These are phyloP conservation scores for Leptodactylus fallax DNA, from an alignment of 2,797 vertebrate species.

Conservation along the genomic window DNA sequence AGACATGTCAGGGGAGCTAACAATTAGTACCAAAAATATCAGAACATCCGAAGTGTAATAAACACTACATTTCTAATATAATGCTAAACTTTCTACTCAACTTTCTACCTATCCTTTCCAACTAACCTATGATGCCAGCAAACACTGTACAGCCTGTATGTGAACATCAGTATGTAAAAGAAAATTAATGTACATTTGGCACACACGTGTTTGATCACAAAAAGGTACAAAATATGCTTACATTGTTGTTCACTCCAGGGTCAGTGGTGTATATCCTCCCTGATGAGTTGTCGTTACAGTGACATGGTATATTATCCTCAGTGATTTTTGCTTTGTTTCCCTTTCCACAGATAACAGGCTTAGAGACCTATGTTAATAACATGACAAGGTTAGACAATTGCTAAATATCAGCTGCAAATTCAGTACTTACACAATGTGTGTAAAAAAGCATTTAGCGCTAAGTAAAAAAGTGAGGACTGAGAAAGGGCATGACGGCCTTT, in stretches of 20 bases:
- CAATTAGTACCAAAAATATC: no score
- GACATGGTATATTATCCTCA: constrained; percentile 75
- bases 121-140: no score
- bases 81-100: no score
- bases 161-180: background rate
- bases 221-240: constrained; percentile 65
- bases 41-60: no score
- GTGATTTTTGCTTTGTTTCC: constrained; percentile 78
- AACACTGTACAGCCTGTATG: no score
- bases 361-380: constrained; percentile 82
- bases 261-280: constrained; percentile 79
- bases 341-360: constrained; percentile 86
- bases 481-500: background rate
- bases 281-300: constrained; percentile 73
- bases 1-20: no score
- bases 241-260: constrained; percentile 75
- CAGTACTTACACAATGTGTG: background rate
- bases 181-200: background rate
- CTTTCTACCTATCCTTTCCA: no score
- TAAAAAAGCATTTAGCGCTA: background rate
- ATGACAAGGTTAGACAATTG: background rate
- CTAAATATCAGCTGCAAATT: background rate
- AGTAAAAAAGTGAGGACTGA: background rate
- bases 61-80: no score
- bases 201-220: background rate